These are phyloP conservation scores for rat (Rattus norvegicus) DNA, from an alignment of 2,113 vertebrate species.

Conservation along the genomic window GRCr8 NC_086029.1:96968001-96968500, in stretches of 20 bases:
- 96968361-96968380: background rate
- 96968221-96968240: background rate
- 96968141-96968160: background rate
- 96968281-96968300: background rate
- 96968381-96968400: background rate
- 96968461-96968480: background rate
- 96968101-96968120: background rate
- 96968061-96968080: background rate
- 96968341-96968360: background rate
- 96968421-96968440: background rate
- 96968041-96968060: background rate
- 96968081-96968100: background rate
- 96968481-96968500: background rate
- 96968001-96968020: background rate
- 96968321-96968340: background rate
- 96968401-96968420: background rate
- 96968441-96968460: background rate
- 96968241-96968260: background rate
- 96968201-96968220: background rate
- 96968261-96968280: background rate
- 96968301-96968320: background rate
- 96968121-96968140: background rate
- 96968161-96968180: background rate
- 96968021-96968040: background rate
- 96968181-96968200: background rate